A percentile compares a stretch with the other conserved stretches of the same genome.
These are phyloP conservation scores for Endotricha flammealis DNA, from an alignment of 2,888 invertebrate genomes.

Conservation along the genomic window DNA sequence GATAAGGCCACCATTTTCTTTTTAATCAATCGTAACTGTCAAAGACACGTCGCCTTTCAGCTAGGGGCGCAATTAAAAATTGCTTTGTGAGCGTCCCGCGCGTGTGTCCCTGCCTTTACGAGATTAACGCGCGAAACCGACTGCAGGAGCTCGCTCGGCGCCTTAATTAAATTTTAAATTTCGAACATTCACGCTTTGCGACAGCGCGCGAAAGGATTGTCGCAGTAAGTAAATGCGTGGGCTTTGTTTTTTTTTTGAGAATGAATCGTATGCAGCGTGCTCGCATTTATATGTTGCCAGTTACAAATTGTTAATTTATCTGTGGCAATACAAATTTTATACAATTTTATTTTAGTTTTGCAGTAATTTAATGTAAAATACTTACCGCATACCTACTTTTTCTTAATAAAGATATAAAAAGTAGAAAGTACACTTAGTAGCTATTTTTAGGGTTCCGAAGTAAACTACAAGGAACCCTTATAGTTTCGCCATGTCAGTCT, in stretches of 20 bases:
- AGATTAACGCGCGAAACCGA: slow-evolving; percentile 57
- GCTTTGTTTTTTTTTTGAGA: slow-evolving; percentile 9
- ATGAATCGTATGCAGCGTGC: not conserved
- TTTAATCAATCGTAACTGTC: slow-evolving; percentile 60
- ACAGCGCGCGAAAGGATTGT: slow-evolving; percentile 15
- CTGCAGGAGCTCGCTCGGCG: slow-evolving; percentile 24
- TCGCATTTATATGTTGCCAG: too few relatives aligned
- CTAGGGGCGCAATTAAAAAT: slow-evolving; percentile 62
- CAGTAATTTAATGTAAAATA: too few relatives aligned
- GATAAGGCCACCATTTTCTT: slow-evolving; percentile 36
- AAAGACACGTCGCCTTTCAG: slow-evolving; percentile 54
- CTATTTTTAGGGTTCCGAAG: too few relatives aligned
- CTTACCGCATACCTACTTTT: too few relatives aligned
- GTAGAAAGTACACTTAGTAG: too few relatives aligned
- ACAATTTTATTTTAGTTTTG: too few relatives aligned
- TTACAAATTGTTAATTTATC: too few relatives aligned
- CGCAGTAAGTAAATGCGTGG: slow-evolving; percentile 13
- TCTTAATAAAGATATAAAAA: too few relatives aligned
- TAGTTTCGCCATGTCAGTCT: too few relatives aligned
- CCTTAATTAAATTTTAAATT: slow-evolving; percentile 52
- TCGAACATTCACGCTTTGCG: slow-evolving; percentile 20
- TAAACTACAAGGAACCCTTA: too few relatives aligned
- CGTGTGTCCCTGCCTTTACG: slow-evolving; percentile 53
- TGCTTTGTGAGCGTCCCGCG: slow-evolving; percentile 54
- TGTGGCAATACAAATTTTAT: too few relatives aligned